A percentile compares a stretch with the other conserved stretches of the same genome.
Conservation (phyloP, 2,113 vertebrate genomes). For the Oceanites oceanicus region DNA sequence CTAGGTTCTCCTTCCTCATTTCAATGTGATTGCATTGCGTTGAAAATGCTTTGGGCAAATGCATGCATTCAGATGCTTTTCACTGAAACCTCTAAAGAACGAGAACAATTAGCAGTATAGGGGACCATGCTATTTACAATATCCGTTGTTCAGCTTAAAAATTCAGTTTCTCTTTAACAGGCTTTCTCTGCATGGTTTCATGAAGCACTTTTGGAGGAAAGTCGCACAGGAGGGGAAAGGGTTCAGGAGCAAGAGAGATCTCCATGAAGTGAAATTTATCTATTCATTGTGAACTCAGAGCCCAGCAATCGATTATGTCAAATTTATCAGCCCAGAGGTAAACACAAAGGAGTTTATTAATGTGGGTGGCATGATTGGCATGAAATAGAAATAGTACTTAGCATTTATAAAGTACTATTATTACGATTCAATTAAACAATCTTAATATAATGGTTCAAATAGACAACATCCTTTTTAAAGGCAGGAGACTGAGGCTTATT, state of each 20-base stretch:
- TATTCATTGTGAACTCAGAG: neutral
- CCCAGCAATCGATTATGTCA: neutral
- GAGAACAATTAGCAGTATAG: neutral
- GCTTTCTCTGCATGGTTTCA: neutral
- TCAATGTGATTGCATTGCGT: neutral
- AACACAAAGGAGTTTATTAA: neutral
- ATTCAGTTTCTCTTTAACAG: neutral
- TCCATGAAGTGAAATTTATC: neutral
- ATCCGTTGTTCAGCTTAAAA: neutral
- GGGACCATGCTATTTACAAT: neutral
- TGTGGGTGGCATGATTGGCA: neutral
- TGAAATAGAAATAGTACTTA: neutral
- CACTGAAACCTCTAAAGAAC: neutral
- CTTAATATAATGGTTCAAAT: neutral
- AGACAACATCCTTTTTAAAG: neutral
- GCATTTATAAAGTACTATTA: neutral
- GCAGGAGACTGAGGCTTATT: neutral
- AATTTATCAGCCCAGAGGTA: neutral
- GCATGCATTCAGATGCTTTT: neutral
- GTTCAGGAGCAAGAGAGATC: neutral
- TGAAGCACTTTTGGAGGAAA: neutral
- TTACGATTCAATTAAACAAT: neutral
- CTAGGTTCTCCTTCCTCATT: neutral
- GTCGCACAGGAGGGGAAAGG: neutral
- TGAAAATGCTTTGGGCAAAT: neutral